Evolutionary conservation across 2,113 vertebrate species (phyloP), one percentile per base, ranked within the genome.

Genomic region (Haemorhous mexicanus): DNA sequence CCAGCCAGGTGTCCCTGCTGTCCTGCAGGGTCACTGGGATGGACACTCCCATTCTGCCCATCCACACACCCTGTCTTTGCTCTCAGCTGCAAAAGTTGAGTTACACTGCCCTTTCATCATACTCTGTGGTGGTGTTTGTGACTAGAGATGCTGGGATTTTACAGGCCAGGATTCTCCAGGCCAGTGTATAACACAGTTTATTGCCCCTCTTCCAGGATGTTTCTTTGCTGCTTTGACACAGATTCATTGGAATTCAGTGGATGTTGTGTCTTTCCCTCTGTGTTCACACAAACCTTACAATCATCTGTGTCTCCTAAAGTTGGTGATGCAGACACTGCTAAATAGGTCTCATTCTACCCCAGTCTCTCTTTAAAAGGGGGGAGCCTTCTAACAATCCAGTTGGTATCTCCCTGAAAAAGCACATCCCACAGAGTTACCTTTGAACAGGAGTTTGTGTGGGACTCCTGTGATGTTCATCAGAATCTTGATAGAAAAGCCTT

Each of bases 11-110:
- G 26, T 89, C 46, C 24, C 23, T 2, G 7, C 58, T 46, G 58
- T 8, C 63, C 59, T 13, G 14, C 7, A 20, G 0, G 17, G 37
- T 27, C 20, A 0, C 43, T 24, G 41, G 3, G 58, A 8, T 43
- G 74, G 35, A 13, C n/a, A 4, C 1, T 28, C 56, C 50, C 16
- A 0, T 26, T 1, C 1, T 5, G 1, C 7, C 35, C 46, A 18
- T 17, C 24, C 20, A 0, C 0, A 4, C 6, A 0, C 7, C 14
- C 1, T 15, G 30, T 47, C 35, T 26, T 32, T 22, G 53, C 44
- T 64, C 32, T 17, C 41, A 10, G 15, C 30, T 50, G 46, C 11
- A 0, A 16, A 16, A 46, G 11, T 14, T 6, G 27, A 6, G 15
- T 81, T 33, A 13, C 26, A 3, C 30, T 1, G 15, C 24, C n/a